Conservation (phyloP, 2,113 vertebrate species). For the Psittacara wagleri region DNA sequence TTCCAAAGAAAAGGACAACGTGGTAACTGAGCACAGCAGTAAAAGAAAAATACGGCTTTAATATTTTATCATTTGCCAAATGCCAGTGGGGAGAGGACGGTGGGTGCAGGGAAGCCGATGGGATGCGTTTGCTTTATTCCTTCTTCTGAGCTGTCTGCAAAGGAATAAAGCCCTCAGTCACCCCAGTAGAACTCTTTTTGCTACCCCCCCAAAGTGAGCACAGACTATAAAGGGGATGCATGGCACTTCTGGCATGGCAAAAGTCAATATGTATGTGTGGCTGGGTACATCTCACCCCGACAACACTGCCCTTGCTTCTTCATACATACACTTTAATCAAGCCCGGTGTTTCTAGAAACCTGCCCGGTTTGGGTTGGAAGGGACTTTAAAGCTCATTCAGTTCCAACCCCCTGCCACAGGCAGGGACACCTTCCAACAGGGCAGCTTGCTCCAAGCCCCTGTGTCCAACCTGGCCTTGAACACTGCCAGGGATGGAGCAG, state of each 20-base stretch:
- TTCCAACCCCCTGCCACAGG: not conserved
- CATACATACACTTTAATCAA: not conserved
- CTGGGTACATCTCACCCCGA: not conserved
- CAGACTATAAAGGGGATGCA: not conserved
- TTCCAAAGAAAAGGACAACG: constrained; percentile 56
- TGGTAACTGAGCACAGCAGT: not conserved
- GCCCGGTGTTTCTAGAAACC: not conserved
- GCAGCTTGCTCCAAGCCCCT: not conserved
- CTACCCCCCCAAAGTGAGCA: not conserved
- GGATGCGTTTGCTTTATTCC: not conserved
- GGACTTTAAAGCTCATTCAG: not conserved
- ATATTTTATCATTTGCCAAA: constrained; percentile 43
- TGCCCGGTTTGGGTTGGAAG: not conserved
- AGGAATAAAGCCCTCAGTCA: not conserved
- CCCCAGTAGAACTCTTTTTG: not conserved
- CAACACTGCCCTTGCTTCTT: not conserved
- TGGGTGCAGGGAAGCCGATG: not conserved
- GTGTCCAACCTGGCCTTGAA: not conserved
- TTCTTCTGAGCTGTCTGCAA: not conserved
- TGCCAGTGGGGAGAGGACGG: not conserved
- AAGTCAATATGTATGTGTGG: not conserved
- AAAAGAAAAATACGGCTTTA: constrained; percentile 2
- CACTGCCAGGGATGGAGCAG: not conserved
- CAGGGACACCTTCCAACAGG: not conserved
- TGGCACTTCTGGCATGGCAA: not conserved